phyloP scores from a whole-genome alignment of 2,888 invertebrate species.

The Silvanus unidentatus region DNA sequence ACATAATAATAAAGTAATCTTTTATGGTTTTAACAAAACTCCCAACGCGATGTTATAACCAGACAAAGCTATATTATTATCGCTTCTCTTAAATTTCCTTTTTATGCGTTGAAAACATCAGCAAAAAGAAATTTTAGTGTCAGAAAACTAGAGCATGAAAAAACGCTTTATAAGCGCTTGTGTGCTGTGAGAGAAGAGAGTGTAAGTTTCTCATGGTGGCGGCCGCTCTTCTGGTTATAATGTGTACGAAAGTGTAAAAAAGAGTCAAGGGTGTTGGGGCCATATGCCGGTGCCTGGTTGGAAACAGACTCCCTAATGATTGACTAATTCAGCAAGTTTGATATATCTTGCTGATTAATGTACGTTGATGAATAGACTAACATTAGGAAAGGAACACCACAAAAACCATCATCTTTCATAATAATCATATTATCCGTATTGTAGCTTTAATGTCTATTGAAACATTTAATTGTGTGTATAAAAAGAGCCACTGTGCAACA shows the following conservation, averaged over 20 bases:
- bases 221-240: too few relatives aligned
- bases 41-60: neutral
- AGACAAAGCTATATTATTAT: too few relatives aligned
- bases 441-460: too few relatives aligned
- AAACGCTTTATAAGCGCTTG: conserved; percentile 12
- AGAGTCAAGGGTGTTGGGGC: neutral
- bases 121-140: conserved; percentile 20
- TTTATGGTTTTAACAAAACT: conserved; percentile 2
- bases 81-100: conserved; percentile 10
- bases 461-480: too few relatives aligned
- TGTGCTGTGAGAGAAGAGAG: neutral
- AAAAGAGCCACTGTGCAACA: too few relatives aligned
- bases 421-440: too few relatives aligned
- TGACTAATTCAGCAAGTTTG: conserved; percentile 5
- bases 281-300: neutral
- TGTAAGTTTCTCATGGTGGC: neutral
- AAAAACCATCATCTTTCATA: too few relatives aligned
- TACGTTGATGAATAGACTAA: too few relatives aligned
- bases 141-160: conserved; percentile 16
- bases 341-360: conserved; percentile 3
- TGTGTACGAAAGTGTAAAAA: neutral
- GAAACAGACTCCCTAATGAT: neutral
- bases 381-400: too few relatives aligned
- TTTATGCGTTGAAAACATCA: conserved; percentile 20
- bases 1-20: conserved; percentile 1